Evolutionary conservation across 2,113 vertebrate genomes (phyloP).

Genomic region (Spilogale gracilis): DNA sequence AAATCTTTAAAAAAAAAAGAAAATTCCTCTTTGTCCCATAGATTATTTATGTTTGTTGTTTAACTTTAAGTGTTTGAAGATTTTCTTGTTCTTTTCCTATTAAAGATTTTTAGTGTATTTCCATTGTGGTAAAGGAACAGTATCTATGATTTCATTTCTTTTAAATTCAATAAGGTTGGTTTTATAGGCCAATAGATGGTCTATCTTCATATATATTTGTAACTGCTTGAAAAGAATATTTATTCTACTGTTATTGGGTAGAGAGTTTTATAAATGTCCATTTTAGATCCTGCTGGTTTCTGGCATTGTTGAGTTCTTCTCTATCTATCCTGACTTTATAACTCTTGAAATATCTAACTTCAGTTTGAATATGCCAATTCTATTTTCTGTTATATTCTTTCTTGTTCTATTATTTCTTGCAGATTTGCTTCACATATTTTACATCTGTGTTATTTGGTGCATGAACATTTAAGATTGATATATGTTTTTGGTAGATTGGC

Average conservation of each 20-base stretch:
- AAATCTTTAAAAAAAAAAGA: not conserved
- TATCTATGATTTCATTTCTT: not conserved
- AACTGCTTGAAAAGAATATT: not conserved
- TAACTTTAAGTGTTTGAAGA: not conserved
- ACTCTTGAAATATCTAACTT: not conserved
- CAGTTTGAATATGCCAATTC: not conserved
- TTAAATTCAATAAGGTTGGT: not conserved
- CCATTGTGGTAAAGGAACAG: not conserved
- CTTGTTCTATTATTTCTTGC: slow-evolving; percentile 6
- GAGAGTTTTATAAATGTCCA: not conserved
- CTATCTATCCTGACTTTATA: not conserved
- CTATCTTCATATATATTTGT: not conserved
- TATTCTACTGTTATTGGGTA: not conserved
- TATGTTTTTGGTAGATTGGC: not conserved
- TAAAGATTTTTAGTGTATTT: slow-evolving; percentile 7
- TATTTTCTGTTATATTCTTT: not conserved
- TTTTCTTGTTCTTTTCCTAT: not conserved
- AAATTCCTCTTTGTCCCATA: not conserved
- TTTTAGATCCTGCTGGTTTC: not conserved
- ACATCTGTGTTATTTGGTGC: not conserved
- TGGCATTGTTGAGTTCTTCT: not conserved
- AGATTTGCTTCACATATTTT: not conserved
- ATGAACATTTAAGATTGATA: not conserved
- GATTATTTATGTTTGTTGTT: not conserved
- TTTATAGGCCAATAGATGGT: not conserved